Conservation (phyloP, 2,113 vertebrate genomes). For the Poeciliopsis prolifica region DNA sequence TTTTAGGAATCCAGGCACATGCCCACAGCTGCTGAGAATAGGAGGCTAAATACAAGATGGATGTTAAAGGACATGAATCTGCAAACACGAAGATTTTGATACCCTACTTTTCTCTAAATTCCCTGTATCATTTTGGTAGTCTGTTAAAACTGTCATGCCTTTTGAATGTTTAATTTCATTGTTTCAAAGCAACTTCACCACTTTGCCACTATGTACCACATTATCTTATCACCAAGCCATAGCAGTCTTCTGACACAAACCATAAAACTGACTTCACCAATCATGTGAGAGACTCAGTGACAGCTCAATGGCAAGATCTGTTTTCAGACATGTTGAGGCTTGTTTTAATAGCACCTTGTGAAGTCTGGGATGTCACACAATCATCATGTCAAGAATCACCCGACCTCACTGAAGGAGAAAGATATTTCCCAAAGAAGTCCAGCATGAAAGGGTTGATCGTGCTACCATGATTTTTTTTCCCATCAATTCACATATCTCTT, state of each 20-base stretch:
- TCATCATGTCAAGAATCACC: not conserved
- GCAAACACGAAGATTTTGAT: not conserved
- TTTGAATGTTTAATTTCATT: too few relatives aligned
- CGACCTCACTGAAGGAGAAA: not conserved
- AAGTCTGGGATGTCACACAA: not conserved
- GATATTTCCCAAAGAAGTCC: constrained; percentile 7
- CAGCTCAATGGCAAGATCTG: constrained; percentile 18
- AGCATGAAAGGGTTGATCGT: not conserved
- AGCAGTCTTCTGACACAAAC: constrained; percentile 30
- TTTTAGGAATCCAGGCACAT: constrained; percentile 64
- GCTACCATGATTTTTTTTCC: too few relatives aligned
- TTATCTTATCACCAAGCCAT: too few relatives aligned
- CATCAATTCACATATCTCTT: not conserved
- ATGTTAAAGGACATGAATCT: not conserved
- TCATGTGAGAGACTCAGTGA: constrained; percentile 1
- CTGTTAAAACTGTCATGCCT: too few relatives aligned
- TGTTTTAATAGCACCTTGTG: constrained; percentile 3
- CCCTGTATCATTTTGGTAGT: not conserved
- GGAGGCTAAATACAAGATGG: constrained; percentile 4
- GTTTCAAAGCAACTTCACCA: too few relatives aligned
- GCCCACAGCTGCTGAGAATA: constrained; percentile 33
- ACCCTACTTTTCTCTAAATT: not conserved
- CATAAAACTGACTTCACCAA: constrained; percentile 9
- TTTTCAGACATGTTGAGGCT: not conserved
- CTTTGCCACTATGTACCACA: too few relatives aligned